Conservation (phyloP, 2,797 vertebrate species). For the Dendrocincla tyrannina region DNA sequence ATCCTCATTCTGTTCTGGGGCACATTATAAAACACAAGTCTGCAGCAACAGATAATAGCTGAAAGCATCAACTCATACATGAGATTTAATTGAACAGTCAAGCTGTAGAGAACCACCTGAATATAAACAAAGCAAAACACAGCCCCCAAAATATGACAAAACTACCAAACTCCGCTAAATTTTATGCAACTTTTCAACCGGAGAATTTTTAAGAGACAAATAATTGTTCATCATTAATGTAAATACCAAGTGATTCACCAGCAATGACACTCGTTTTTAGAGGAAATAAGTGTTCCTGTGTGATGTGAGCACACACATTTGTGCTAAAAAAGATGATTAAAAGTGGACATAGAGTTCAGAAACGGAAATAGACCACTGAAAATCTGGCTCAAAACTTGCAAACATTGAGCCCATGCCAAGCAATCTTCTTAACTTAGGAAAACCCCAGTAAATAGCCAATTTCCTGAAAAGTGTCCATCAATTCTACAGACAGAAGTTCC, state of each 20-base stretch:
- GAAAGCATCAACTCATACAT: background rate
- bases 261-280: background rate
- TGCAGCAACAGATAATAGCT: background rate
- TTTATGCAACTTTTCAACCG: background rate
- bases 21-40: background rate
- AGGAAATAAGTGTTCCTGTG: background rate
- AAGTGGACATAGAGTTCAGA: background rate
- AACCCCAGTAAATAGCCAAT: background rate
- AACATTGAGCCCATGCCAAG: background rate
- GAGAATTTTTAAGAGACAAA: background rate
- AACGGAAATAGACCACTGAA: background rate
- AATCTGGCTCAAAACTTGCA: background rate
- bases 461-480: slow-evolving; percentile 20
- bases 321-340: background rate
- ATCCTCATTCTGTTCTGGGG: slow-evolving; percentile 36
- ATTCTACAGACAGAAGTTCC: background rate
- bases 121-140: background rate
- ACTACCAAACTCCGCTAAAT: accelerated
- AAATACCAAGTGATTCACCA: background rate
- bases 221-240: background rate
- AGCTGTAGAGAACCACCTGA: background rate
- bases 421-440: slow-evolving; percentile 19
- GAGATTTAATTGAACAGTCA: background rate
- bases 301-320: background rate
- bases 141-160: background rate